A percentile compares a stretch with the other conserved stretches of the same genome.
Conservation (phyloP, 2,113 vertebrate species). For the Mobula birostris region DNA sequence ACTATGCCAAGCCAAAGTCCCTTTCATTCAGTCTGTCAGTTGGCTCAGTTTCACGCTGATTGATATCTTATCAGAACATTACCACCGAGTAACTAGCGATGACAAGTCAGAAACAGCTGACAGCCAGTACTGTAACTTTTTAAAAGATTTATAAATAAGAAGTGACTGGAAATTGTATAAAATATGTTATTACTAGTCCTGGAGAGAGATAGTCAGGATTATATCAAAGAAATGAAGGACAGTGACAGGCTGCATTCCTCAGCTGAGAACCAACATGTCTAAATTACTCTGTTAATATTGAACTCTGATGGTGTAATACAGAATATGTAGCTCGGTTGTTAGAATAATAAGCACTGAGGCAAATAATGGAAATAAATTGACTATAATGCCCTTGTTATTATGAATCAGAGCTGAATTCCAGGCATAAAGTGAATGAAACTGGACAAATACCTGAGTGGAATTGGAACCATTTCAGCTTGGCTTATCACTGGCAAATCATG, state of each 20-base stretch:
- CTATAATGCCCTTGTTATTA: not conserved
- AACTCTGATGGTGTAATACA: not conserved
- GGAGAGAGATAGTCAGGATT: not conserved
- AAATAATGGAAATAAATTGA: not conserved
- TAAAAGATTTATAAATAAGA: constrained; percentile 1
- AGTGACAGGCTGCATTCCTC: not conserved
- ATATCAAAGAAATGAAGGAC: not conserved
- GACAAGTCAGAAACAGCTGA: not conserved
- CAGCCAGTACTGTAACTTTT: not conserved
- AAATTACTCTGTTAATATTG: not conserved
- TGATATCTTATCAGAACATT: not conserved
- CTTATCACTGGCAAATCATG: not conserved
- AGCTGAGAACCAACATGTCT: not conserved
- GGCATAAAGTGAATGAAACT: not conserved
- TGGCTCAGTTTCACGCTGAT: not conserved
- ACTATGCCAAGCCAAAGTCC: not conserved
- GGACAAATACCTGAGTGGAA: not conserved
- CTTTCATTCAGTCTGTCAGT: not conserved
- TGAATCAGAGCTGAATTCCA: not conserved
- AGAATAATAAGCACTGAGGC: not conserved
- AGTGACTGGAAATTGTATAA: not conserved
- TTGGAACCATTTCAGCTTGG: not conserved
- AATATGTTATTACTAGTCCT: not conserved
- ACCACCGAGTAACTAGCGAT: not conserved
- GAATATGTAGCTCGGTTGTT: not conserved